Evolutionary conservation across 2,797 vertebrate genomes (phyloP), one percentile per base, ranked within the genome.

Genomic region (Denticeps clupeoides): DNA sequence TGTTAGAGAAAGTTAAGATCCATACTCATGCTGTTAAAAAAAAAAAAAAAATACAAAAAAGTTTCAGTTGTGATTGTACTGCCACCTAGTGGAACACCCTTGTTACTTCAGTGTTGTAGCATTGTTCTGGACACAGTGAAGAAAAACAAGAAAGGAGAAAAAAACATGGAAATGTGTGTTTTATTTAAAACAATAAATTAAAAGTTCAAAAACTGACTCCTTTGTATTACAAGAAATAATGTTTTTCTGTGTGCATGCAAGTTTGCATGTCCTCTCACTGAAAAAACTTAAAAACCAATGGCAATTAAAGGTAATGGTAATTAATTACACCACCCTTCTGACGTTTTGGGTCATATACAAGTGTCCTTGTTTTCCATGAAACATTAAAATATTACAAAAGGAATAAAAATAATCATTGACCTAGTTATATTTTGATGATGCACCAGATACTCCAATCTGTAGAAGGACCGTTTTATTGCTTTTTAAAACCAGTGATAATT

Each of bases 1-100:
- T 69, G 66, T 70, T 86, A 89, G 83, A 87, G 81, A 79, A 92
- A 88, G 71, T 75, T 83, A 82, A 88, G 80, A 85, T 87, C 72
- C 78, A 70, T 85, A 75, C 74, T 78, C 67, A 74, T 82, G 73
- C 80, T 87, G 82, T 86, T 81, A 67, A 79, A 64, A 53, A 59
- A 68, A 64, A 76, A 63, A 57, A 50, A 70, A 67, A 79, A 64
- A 53, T 59, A 68, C 64, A 76, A 63, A 57, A 50, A 70, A 43
- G 55, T 75, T 80, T 85, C 75, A 79, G 73, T 82, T 83, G 81
- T 89, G 85, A 75, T 88, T 77, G 78, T 82, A 82, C 77, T 87
- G 79, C 81, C 82, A 82, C 79, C 77, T 87, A 78, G 79, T 85
- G 85, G 82, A 63, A 60, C 55, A 75, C 59, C 78, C 67, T 85